Conservation (phyloP, 2,888 invertebrate species). For the Epiblema foenella region DNA sequence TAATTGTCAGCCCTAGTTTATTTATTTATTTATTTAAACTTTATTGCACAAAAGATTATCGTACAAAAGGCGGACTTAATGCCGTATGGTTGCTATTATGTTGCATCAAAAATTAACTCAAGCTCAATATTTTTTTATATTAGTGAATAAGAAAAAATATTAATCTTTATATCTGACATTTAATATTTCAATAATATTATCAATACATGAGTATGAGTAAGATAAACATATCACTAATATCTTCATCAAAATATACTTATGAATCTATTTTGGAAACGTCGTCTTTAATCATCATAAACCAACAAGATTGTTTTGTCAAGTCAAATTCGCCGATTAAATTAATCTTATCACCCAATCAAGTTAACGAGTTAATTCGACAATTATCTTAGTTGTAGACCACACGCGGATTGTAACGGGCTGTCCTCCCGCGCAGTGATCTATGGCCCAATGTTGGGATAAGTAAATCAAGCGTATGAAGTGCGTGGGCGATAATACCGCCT, state of each 20-base stretch:
- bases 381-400: constrained; percentile 60
- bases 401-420: constrained; percentile 60
- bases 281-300: constrained; percentile 2
- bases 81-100: too few species aligned
- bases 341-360: constrained; percentile 44
- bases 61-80: too few species aligned
- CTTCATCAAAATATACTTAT: background rate
- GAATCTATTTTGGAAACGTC: background rate
- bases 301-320: constrained; percentile 8
- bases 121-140: too few species aligned
- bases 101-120: too few species aligned
- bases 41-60: too few species aligned
- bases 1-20: too few species aligned
- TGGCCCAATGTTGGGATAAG: constrained; percentile 49
- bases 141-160: too few species aligned
- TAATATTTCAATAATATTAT: too few species aligned
- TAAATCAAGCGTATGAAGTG: constrained; percentile 54
- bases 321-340: constrained; percentile 28
- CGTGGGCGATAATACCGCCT: constrained; percentile 64
- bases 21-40: too few species aligned
- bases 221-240: background rate
- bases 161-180: too few species aligned
- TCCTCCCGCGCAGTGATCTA: constrained; percentile 68
- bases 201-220: background rate
- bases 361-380: constrained; percentile 64